Conservation (phyloP, 2,113 vertebrate genomes). For the Prunella fulvescens region DNA sequence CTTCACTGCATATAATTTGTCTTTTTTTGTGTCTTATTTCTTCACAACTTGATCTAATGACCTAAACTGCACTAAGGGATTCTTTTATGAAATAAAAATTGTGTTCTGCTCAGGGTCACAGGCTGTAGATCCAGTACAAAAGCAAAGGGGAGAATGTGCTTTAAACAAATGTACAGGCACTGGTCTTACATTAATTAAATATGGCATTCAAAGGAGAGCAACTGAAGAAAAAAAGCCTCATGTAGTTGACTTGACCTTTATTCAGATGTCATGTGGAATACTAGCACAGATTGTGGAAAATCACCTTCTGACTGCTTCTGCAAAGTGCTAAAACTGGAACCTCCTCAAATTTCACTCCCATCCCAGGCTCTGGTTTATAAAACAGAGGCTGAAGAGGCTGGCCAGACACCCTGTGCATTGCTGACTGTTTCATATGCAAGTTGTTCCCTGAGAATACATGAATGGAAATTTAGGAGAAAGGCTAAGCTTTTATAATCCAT, state of each 20-base stretch:
- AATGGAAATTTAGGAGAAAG: neutral
- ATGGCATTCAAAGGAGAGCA: neutral
- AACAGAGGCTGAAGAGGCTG: neutral
- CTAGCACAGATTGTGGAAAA: neutral
- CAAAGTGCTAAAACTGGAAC: neutral
- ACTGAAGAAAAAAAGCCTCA: neutral
- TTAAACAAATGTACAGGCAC: neutral
- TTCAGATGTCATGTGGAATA: constrained; percentile 41
- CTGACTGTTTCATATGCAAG: neutral
- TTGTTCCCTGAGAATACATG: neutral
- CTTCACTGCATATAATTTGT: neutral
- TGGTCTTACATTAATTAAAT: constrained; percentile 5
- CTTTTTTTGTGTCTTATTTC: neutral
- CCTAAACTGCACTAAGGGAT: neutral
- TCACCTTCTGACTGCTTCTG: constrained; percentile 37
- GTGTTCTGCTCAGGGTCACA: neutral
- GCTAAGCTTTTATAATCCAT: neutral
- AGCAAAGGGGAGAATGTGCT: neutral
- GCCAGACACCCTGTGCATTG: neutral
- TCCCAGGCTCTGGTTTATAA: neutral
- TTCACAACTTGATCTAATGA: neutral
- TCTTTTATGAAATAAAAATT: neutral
- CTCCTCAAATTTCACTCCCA: neutral
- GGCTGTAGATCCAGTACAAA: neutral
- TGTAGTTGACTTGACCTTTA: neutral